Evolutionary conservation across 2,113 vertebrate genomes (phyloP).

Genomic region (Anthoscopus minutus): DNA sequence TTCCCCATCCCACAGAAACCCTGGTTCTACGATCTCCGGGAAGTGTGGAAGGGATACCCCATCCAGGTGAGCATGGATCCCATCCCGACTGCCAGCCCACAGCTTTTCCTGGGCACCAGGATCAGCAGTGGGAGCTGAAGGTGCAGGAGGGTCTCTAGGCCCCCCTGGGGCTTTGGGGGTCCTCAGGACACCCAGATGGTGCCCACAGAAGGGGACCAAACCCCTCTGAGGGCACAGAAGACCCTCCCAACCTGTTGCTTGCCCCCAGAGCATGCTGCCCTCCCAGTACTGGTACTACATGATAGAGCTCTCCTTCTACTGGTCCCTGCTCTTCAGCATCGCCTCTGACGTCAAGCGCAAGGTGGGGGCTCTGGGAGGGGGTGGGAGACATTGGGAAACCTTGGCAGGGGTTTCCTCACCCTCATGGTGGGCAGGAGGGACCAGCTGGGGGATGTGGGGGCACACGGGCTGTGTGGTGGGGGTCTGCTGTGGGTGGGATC

Average conservation of each 20-base stretch:
- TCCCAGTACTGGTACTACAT: conserved; percentile 99
- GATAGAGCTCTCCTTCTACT: conserved; percentile 91
- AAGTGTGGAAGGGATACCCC: conserved; percentile 92
- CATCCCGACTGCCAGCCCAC: rapidly evolving
- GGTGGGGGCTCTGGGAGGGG: conserved; percentile 48
- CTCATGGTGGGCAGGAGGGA: rapidly evolving
- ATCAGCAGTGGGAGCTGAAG: not conserved
- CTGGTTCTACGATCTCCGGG: conserved; percentile 89
- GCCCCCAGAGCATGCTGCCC: conserved; percentile 71
- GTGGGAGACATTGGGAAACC: rapidly evolving
- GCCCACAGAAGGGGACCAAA: not conserved
- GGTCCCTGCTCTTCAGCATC: conserved; percentile 89
- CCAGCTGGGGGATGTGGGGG: not conserved
- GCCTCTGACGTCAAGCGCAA: conserved; percentile 93
- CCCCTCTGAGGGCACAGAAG: not conserved
- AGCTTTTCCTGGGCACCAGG: not conserved
- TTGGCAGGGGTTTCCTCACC: rapidly evolving
- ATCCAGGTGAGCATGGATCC: conserved; percentile 73
- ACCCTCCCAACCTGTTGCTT: too few species aligned
- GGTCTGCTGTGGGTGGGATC: not conserved
- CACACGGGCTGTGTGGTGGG: rapidly evolving
- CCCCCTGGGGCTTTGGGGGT: rapidly evolving
- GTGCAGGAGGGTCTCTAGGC: too few species aligned
- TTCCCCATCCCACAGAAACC: conserved; percentile 78
- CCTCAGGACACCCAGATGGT: rapidly evolving